Evolutionary conservation across 2,888 invertebrate species (phyloP).

Genomic region (Tortricodes alternella): DNA sequence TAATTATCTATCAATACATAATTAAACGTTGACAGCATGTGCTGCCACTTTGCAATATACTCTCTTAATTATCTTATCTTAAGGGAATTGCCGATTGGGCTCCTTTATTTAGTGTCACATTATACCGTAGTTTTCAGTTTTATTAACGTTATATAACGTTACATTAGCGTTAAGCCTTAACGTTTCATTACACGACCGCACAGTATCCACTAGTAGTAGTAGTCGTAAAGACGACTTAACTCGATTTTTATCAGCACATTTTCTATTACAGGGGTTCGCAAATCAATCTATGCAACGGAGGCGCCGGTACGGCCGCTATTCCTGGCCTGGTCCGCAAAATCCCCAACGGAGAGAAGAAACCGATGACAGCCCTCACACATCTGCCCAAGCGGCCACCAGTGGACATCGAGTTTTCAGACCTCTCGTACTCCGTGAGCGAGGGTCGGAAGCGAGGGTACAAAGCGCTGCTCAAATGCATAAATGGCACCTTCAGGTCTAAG

Average conservation of each 20-base stretch:
- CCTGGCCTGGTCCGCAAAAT: constrained; percentile 85
- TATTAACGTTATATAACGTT: no score
- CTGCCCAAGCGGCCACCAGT: constrained; percentile 93
- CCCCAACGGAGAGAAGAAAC: constrained; percentile 88
- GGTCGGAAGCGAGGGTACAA: constrained; percentile 91
- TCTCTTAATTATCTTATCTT: no score
- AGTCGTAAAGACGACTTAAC: not conserved
- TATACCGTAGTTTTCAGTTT: no score
- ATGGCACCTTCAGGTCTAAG: constrained; percentile 94
- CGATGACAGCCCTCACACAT: constrained; percentile 89
- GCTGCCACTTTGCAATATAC: no score
- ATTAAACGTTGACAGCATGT: no score
- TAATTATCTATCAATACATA: no score
- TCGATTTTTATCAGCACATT: not conserved
- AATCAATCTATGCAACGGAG: constrained; percentile 88
- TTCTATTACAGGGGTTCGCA: constrained; percentile 85
- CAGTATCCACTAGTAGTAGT: not conserved
- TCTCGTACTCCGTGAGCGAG: constrained; percentile 95
- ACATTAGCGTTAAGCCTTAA: no score
- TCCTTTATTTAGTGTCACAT: no score
- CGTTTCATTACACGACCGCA: not conserved
- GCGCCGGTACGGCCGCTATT: constrained; percentile 74
- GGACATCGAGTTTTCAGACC: constrained; percentile 93
- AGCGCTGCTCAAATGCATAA: constrained; percentile 93
- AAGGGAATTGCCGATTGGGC: no score